Conservation (phyloP, 2,113 vertebrate genomes). For the Gymnorhina tibicen region DNA sequence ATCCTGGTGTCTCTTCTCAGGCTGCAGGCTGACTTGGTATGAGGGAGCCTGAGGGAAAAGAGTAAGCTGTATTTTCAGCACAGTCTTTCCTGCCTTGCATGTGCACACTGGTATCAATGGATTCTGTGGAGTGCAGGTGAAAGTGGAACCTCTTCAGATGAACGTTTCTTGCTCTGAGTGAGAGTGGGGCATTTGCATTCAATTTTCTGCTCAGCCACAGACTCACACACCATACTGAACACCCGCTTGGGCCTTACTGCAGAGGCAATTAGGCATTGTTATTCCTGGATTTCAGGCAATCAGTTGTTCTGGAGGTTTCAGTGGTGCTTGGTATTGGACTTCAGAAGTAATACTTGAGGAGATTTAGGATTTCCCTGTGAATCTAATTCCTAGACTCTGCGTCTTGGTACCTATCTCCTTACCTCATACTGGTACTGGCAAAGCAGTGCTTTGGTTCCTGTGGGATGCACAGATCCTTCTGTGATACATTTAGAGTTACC, state of each 20-base stretch:
- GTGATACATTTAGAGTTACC: not conserved
- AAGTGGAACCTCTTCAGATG: not conserved
- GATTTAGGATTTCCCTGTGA: not conserved
- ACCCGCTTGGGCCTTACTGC: not conserved
- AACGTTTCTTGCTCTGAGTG: not conserved
- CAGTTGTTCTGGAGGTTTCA: not conserved
- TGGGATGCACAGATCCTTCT: not conserved
- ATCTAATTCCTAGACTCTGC: not conserved
- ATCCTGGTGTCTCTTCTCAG: not conserved
- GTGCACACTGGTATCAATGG: not conserved
- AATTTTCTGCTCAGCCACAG: not conserved
- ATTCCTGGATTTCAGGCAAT: not conserved
- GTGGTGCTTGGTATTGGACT: not conserved
- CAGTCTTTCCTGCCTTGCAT: not conserved
- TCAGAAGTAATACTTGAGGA: not conserved
- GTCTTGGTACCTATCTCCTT: not conserved
- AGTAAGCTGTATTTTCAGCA: not conserved
- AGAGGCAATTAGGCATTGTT: not conserved
- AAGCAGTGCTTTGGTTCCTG: not conserved
- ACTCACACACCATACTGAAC: fast-evolving
- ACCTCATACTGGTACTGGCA: not conserved
- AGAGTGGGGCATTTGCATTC: not conserved
- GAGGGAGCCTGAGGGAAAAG: not conserved
- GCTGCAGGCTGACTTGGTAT: not conserved
- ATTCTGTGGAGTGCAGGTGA: not conserved